phyloP scores from a whole-genome alignment of 2,113 vertebrate genomes.

The Myocastor coypus region DNA sequence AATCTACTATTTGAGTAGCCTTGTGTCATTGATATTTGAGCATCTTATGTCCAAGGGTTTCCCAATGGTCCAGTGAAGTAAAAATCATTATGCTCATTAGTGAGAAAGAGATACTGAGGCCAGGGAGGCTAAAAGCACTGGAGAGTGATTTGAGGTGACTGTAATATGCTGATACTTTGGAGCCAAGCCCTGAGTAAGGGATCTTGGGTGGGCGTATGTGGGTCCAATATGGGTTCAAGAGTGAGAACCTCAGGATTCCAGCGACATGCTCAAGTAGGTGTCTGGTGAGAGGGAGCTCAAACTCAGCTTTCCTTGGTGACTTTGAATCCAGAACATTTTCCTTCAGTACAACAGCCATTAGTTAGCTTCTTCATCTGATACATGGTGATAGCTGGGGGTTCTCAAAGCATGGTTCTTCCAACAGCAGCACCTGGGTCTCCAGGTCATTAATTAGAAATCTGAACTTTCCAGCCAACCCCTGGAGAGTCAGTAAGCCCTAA shows the following conservation, averaged over 20 bases:
- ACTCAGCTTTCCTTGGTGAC: neutral
- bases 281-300: neutral
- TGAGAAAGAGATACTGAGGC: neutral
- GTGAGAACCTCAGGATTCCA: neutral
- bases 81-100: neutral
- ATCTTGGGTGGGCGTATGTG: neutral
- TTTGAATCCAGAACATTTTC: neutral
- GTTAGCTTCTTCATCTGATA: neutral
- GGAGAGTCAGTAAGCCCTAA: neutral
- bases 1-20: neutral
- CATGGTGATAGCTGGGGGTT: neutral
- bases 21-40: neutral
- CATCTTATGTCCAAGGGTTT: neutral
- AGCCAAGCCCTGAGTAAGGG: neutral
- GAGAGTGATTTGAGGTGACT: neutral
- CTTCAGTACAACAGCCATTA: neutral
- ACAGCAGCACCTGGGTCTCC: neutral
- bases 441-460: neutral
- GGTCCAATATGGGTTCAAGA: neutral
- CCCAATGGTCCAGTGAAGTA: neutral
- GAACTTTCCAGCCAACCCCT: neutral
- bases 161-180: neutral
- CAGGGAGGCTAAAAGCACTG: neutral
- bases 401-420: neutral
- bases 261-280: neutral